Conservation (phyloP, 2,113 vertebrate species). For the Corvus moneduloides region DNA sequence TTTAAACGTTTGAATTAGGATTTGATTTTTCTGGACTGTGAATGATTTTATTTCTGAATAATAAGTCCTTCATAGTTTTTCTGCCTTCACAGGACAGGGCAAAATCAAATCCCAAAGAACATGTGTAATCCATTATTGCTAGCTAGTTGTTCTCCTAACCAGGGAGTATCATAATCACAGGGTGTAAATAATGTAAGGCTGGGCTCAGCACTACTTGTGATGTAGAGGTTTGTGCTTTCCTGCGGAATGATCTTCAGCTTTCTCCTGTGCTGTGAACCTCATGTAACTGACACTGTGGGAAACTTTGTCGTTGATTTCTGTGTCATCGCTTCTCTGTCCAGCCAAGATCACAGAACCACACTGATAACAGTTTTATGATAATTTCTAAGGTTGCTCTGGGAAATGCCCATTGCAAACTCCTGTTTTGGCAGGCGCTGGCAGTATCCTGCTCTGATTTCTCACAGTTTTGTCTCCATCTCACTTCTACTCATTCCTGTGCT, state of each 20-base stretch:
- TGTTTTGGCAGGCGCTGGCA: background rate
- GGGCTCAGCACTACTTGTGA: background rate
- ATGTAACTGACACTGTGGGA: background rate
- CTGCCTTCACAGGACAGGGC: background rate
- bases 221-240: background rate
- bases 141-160: background rate
- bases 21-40: background rate
- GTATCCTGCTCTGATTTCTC: background rate
- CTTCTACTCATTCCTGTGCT: background rate
- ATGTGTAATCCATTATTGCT: background rate
- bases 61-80: background rate
- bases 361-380: fast-evolving
- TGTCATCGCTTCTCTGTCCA: background rate
- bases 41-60: background rate
- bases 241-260: background rate
- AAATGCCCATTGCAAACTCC: background rate
- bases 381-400: background rate
- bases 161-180: background rate
- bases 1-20: background rate
- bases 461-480: background rate
- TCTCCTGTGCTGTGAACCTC: background rate
- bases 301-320: background rate
- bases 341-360: background rate
- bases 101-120: background rate
- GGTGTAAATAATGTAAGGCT: background rate